These are phyloP conservation scores for Sylvia borin DNA, from an alignment of 2,797 vertebrate species.

Conservation along the genomic window DNA sequence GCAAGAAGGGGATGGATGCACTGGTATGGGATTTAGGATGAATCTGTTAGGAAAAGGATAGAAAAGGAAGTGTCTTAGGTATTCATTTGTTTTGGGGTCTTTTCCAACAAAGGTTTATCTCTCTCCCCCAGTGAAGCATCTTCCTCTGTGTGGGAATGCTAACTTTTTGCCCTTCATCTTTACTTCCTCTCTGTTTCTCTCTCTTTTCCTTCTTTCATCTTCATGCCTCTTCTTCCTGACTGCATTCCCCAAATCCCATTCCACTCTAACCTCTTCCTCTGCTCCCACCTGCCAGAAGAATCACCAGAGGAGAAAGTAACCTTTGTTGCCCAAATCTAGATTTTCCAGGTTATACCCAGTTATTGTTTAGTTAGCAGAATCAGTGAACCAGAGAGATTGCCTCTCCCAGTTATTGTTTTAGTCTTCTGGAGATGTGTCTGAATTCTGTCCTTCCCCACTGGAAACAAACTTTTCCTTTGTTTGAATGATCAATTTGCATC, in stretches of 20 bases:
- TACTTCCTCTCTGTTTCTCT: neutral
- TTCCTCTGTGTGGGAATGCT: neutral
- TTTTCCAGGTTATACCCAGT: neutral
- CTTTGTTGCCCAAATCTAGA: neutral
- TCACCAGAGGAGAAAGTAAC: neutral
- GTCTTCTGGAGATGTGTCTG: slow-evolving; percentile 1
- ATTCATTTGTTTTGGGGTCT: neutral
- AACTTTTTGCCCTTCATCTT: neutral
- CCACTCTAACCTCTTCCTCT: neutral
- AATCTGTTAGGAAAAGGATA: neutral
- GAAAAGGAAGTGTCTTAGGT: neutral
- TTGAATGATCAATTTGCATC: slow-evolving; percentile 24
- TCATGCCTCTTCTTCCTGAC: neutral
- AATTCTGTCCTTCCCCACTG: slow-evolving; percentile 7
- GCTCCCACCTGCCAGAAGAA: neutral
- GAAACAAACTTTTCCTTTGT: slow-evolving; percentile 52
- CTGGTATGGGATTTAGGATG: neutral
- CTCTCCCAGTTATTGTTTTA: slow-evolving; percentile 28
- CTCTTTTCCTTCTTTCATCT: neutral
- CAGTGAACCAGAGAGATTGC: neutral
- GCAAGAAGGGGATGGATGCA: neutral
- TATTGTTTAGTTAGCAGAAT: neutral
- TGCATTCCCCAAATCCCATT: neutral
- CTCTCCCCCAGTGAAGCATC: neutral
- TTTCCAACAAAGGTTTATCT: neutral